A percentile compares a stretch with the other conserved stretches of the same genome.
These are phyloP conservation scores for Enteromius trimaculatus DNA, from an alignment of 2,797 vertebrate genomes.

Conservation along the genomic window DNA sequence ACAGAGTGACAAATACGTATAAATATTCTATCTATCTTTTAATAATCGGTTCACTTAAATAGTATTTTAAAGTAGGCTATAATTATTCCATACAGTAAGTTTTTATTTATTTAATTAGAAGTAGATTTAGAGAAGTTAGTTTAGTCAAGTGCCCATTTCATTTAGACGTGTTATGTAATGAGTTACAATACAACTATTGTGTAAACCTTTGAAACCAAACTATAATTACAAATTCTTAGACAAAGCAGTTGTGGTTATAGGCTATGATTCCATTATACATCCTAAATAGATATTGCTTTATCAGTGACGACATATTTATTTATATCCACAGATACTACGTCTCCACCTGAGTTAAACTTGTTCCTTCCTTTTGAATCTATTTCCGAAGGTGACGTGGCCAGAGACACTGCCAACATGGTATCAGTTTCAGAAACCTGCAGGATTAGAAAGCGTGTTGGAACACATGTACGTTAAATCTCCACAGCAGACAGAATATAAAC, in stretches of 20 bases:
- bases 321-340: not conserved
- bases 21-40: not conserved
- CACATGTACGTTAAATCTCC: not conserved
- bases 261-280: not conserved
- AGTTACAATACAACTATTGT: not conserved
- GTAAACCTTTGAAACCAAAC: not conserved
- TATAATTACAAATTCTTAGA: not conserved
- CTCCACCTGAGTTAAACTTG: not conserved
- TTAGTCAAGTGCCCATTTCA: not conserved
- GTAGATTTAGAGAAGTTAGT: not conserved
- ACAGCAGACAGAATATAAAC: not conserved
- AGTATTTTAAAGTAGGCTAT: not conserved
- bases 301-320: not conserved
- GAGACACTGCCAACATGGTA: not conserved
- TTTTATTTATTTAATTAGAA: not conserved
- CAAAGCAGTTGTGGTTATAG: not conserved
- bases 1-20: not conserved
- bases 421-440: conserved; percentile 19
- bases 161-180: not conserved
- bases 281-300: not conserved
- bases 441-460: conserved; percentile 14
- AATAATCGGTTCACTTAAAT: not conserved
- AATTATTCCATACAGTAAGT: not conserved
- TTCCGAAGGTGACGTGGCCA: not conserved
- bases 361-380: conserved; percentile 10